Evolutionary conservation across 1,140 invertebrate genomes (phyloP).

Genomic region (Piezodorus guildinii): DNA sequence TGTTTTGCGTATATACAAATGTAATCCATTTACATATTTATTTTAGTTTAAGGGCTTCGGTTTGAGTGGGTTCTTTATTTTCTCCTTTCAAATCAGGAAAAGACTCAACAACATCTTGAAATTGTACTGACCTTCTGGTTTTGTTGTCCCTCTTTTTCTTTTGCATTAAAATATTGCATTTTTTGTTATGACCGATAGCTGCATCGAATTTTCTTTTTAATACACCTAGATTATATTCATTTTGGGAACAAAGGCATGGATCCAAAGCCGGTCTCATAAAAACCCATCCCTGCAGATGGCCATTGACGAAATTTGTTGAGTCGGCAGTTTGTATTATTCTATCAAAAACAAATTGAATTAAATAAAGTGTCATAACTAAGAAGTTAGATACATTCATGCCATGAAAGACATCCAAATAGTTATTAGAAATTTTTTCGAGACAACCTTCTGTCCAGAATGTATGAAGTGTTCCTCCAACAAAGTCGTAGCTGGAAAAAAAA

Average conservation of each 20-base stretch:
- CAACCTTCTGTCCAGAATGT: background rate
- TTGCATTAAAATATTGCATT: background rate
- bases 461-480: background rate
- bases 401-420: background rate
- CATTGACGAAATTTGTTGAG: background rate
- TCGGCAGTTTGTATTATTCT: background rate
- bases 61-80: too few relatives aligned
- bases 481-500: slow-evolving; percentile 3
- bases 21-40: too few relatives aligned
- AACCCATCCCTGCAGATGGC: background rate
- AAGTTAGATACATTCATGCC: background rate
- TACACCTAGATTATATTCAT: background rate
- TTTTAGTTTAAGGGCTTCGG: too few relatives aligned
- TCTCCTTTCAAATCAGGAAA: too few relatives aligned
- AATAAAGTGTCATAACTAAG: background rate
- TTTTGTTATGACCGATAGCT: background rate
- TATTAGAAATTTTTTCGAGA: background rate
- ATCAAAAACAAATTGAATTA: background rate
- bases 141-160: background rate
- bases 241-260: background rate
- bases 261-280: background rate
- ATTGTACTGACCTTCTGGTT: too few relatives aligned
- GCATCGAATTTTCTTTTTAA: background rate
- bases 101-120: too few relatives aligned
- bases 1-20: too few relatives aligned